Percentiles rank a stretch among this genome's conserved stretches.
These are phyloP conservation scores for Dolichoris vasculosae DNA, from an alignment of 1,140 invertebrate species.

Conservation along the genomic window DNA sequence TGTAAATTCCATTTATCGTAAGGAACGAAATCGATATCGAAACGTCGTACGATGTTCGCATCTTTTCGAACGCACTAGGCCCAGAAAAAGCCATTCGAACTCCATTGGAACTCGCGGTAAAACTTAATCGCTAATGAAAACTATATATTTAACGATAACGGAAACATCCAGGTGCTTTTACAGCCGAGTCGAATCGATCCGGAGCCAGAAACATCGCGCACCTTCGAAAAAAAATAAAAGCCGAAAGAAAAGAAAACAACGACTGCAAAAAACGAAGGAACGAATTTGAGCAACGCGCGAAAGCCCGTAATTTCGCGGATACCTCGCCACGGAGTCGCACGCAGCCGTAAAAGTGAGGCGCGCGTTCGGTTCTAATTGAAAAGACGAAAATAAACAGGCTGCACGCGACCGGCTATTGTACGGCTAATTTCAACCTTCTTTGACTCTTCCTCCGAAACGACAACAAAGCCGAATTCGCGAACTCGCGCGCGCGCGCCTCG, in stretches of 20 bases:
- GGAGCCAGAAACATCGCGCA: not conserved
- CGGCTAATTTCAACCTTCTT: slow-evolving; percentile 11
- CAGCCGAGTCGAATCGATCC: no score
- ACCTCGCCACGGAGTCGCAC: no score
- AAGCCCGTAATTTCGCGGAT: slow-evolving; percentile 1
- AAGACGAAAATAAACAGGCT: slow-evolving; percentile 18
- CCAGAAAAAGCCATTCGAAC: no score
- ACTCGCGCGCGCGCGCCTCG: not conserved
- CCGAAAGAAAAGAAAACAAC: not conserved
- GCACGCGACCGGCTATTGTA: slow-evolving; percentile 11
- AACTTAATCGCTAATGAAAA: no score
- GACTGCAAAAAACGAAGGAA: not conserved
- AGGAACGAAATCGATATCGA: no score
- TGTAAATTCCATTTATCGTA: no score
- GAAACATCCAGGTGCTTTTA: no score
- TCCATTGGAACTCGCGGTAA: no score
- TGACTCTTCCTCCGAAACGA: slow-evolving; percentile 16
- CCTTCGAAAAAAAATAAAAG: not conserved
- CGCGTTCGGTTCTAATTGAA: slow-evolving; percentile 1
- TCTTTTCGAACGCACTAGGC: no score
- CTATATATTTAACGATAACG: no score
- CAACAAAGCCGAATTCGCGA: slow-evolving; percentile 17
- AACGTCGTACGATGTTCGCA: no score
- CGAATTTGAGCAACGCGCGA: not conserved
- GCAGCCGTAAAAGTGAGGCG: not conserved